phyloP scores from a whole-genome alignment of 2,797 vertebrate genomes.

The Sebastiscus albofasciatus region DNA sequence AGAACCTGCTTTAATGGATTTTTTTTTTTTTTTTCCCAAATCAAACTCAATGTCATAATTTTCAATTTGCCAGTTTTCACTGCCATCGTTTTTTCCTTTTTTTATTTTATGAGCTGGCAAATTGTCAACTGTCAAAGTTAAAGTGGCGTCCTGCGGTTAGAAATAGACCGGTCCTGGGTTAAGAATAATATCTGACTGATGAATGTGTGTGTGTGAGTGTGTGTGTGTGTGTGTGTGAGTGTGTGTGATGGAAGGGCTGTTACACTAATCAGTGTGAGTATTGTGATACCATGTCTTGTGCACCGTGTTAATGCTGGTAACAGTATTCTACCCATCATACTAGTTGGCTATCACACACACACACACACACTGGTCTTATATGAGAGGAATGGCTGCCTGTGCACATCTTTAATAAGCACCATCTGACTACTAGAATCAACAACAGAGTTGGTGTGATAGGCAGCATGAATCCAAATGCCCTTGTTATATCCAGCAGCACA shows the following conservation, averaged over 20 bases:
- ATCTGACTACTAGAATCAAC: constrained; percentile 69
- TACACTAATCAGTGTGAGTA: constrained; percentile 52
- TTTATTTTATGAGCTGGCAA: constrained; percentile 60
- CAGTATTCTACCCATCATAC: constrained; percentile 61
- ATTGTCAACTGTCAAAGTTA: constrained; percentile 56
- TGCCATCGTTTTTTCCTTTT: constrained; percentile 4
- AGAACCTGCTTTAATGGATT: constrained; percentile 67
- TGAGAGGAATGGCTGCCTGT: constrained; percentile 45
- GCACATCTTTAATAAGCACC: constrained; percentile 71
- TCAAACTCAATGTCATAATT: constrained; percentile 69
- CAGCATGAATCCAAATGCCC: constrained; percentile 72
- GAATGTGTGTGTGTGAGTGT: constrained; percentile 19
- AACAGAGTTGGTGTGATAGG: constrained; percentile 69
- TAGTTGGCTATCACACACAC: constrained; percentile 42
- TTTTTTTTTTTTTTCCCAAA: constrained; percentile 50
- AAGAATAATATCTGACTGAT: constrained; percentile 48
- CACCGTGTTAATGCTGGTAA: constrained; percentile 55
- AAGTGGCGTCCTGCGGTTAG: constrained; percentile 48
- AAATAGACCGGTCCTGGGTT: constrained; percentile 38
- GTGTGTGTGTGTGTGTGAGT: background rate
- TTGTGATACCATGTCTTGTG: constrained; percentile 55
- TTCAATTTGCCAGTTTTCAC: constrained; percentile 72
- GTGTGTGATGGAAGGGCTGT: constrained; percentile 43
- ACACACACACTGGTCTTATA: constrained; percentile 16
- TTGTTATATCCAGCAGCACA: constrained; percentile 70